Evolutionary conservation across 2,888 invertebrate genomes (phyloP).

Genomic region (Brassicogethes aeneus): DNA sequence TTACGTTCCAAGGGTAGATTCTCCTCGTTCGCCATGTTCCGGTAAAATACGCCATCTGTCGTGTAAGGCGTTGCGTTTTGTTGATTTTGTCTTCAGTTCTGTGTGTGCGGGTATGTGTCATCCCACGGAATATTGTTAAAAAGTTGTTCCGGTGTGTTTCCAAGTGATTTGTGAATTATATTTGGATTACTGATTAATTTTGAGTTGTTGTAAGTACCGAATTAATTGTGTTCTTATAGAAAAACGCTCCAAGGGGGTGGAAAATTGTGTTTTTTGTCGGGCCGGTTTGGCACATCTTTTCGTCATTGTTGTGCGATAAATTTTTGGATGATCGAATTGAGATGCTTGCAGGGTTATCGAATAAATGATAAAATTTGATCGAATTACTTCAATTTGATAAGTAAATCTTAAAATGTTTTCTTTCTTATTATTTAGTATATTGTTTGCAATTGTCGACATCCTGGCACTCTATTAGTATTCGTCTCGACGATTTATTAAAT

Average conservation of each 20-base stretch:
- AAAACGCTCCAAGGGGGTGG: too few relatives aligned
- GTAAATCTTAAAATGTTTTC: too few relatives aligned
- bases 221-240: too few relatives aligned
- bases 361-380: too few relatives aligned
- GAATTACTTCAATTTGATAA: too few relatives aligned
- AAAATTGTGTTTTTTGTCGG: neutral
- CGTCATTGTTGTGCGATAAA: too few relatives aligned
- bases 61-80: conserved; percentile 10
- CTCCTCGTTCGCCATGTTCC: neutral
- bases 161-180: neutral
- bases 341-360: neutral
- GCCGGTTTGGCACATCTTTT: neutral
- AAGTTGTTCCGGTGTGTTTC: neutral
- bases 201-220: neutral
- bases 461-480: too few relatives aligned
- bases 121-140: neutral
- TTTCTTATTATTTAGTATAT: too few relatives aligned
- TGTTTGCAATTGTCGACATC: too few relatives aligned
- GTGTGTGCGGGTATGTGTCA: conserved; percentile 12
- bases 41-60: neutral
- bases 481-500: too few relatives aligned
- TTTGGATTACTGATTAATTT: too few relatives aligned
- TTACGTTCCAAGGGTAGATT: neutral
- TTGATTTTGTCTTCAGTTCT: conserved; percentile 15
- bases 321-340: too few relatives aligned